A percentile compares a stretch with the other conserved stretches of the same genome.
Conservation (phyloP, 2,797 vertebrate genomes). For the Clamator glandarius region DNA sequence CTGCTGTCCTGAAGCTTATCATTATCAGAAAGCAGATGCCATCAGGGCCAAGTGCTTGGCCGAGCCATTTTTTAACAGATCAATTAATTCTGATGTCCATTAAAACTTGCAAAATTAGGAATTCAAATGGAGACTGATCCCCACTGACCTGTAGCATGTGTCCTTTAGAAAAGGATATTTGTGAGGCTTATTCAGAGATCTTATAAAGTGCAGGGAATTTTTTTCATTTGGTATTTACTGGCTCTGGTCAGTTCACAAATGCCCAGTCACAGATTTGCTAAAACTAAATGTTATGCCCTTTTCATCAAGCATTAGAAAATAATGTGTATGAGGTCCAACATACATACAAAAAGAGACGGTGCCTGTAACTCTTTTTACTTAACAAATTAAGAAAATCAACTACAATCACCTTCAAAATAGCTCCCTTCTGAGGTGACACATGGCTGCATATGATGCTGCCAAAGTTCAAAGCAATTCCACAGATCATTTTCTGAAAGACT, state of each 20-base stretch:
- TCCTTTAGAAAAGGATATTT: constrained; percentile 32
- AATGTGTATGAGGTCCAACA: background rate
- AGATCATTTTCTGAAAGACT: too few relatives aligned
- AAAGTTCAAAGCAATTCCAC: too few relatives aligned
- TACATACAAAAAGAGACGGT: too few relatives aligned
- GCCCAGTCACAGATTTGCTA: background rate
- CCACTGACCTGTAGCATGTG: background rate
- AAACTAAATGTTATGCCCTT: constrained; percentile 61
- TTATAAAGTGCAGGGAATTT: background rate
- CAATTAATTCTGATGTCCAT: background rate
- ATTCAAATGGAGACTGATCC: background rate
- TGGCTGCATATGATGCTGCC: too few relatives aligned
- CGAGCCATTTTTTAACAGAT: background rate
- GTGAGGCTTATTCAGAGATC: background rate
- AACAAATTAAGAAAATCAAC: too few relatives aligned
- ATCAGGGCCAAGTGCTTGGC: background rate
- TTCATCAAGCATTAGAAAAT: background rate
- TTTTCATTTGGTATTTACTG: constrained; percentile 59
- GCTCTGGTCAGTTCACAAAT: background rate
- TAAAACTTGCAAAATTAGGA: background rate
- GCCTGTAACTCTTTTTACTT: too few relatives aligned
- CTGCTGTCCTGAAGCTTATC: background rate
- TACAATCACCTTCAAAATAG: too few relatives aligned
- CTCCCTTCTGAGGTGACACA: too few relatives aligned
- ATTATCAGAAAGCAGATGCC: background rate